Percentiles rank a stretch among this genome's conserved stretches.
Conservation (phyloP, 2,797 vertebrate species). For the Hoplostethus atlanticus region DNA sequence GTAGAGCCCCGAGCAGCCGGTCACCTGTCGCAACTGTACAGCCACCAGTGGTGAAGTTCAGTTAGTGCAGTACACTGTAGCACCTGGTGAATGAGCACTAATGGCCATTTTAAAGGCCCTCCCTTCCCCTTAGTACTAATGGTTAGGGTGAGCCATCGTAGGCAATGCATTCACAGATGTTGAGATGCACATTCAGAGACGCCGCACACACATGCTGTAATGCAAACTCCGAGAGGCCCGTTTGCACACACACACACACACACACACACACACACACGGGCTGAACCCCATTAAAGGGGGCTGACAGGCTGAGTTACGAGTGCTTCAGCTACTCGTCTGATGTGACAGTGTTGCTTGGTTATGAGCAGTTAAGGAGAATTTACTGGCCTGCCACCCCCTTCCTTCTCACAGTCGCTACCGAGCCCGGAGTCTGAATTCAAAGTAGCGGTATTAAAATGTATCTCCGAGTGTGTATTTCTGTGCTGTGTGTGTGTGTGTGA, state of each 20-base stretch:
- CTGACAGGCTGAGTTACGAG: constrained; percentile 62
- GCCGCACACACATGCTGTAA: not conserved
- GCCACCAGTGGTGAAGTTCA: too few relatives aligned
- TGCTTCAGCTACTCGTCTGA: constrained; percentile 59
- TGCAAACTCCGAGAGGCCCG: not conserved
- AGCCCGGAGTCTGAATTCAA: constrained; percentile 19
- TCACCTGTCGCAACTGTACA: too few relatives aligned
- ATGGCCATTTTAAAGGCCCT: not conserved
- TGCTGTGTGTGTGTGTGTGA: not conserved
- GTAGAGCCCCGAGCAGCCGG: too few relatives aligned
- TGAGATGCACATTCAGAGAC: not conserved
- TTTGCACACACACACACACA: constrained; percentile 1
- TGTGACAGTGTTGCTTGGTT: constrained; percentile 67
- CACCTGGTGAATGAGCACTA: too few relatives aligned
- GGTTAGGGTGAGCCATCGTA: constrained; percentile 13
- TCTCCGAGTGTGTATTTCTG: not conserved
- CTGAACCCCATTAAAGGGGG: constrained; percentile 50
- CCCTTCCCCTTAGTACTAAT: constrained; percentile 33
- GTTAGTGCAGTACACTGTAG: too few relatives aligned
- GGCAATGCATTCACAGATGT: constrained; percentile 30
- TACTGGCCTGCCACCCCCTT: constrained; percentile 37
- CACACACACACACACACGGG: constrained; percentile 9
- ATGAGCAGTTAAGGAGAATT: constrained; percentile 62
- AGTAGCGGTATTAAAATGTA: constrained; percentile 27
- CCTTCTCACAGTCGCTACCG: constrained; percentile 40